A percentile compares a stretch with the other conserved stretches of the same genome.
These are phyloP conservation scores for Echiichthys vipera DNA, from an alignment of 2,797 vertebrate genomes.

Conservation along the genomic window DNA sequence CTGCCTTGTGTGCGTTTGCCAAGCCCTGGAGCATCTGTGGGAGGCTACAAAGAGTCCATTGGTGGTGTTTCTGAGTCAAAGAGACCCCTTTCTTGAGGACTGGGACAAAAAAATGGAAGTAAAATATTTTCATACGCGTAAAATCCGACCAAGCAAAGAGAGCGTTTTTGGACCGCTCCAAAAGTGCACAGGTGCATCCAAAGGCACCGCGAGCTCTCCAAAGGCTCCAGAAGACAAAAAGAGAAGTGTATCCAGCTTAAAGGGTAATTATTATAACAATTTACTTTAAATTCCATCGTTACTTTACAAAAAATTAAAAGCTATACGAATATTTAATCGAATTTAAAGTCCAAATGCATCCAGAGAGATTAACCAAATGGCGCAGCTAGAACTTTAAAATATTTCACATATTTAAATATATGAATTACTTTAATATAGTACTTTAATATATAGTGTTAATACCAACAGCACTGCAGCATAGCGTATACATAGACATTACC, in stretches of 20 bases:
- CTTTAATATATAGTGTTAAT: not conserved
- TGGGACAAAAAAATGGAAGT: constrained; percentile 20
- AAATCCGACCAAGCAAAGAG: constrained; percentile 33
- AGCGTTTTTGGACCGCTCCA: constrained; percentile 58
- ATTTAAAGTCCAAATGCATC: constrained; percentile 16
- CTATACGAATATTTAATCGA: not conserved
- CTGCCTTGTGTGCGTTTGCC: constrained; percentile 48
- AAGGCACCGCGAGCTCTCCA: constrained; percentile 27
- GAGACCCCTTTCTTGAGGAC: constrained; percentile 39
- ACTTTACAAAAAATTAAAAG: not conserved
- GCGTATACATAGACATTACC: rapidly evolving
- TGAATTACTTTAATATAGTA: constrained; percentile 4
- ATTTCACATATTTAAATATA: not conserved
- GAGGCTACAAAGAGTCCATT: constrained; percentile 30
- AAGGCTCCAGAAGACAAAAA: not conserved
- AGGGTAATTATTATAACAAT: constrained; percentile 41
- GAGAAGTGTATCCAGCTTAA: not conserved
- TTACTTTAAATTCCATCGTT: not conserved
- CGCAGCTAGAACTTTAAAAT: constrained; percentile 15
- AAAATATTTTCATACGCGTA: constrained; percentile 13
- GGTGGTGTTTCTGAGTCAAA: constrained; percentile 33
- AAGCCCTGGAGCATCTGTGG: constrained; percentile 57
- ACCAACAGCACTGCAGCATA: not conserved
- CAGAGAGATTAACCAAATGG: constrained; percentile 19
- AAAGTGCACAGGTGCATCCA: constrained; percentile 69